Base-by-base conservation (phyloP, 2,113 vertebrate genomes). In the Nibea coibor region DNA sequence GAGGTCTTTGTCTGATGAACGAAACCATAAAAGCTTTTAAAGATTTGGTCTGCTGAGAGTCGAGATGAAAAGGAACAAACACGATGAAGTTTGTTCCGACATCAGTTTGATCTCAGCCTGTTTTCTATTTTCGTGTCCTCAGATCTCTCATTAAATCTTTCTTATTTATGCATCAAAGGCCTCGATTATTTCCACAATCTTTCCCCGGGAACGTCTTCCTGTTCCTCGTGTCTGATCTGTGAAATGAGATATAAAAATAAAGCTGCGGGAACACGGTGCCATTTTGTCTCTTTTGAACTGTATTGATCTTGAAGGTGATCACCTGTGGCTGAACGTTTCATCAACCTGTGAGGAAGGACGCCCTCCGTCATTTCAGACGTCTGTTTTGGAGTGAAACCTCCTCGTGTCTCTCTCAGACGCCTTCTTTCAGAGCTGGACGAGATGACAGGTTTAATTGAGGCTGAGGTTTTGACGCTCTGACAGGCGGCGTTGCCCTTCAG, bases 101-200 rank as follows among this genome's bases (percentile, higher is more conserved):
- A 4, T 65, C 19, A 4, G 71, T 74, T 69, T 75, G 56, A 63
- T 75, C 64, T 75, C 48, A 3, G 19, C 4, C 19, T 22, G 15
- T 53, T 68, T 81, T 75, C n/a, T 69, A 14, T 69, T 82, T 48
- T 26, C 57, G 50, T 65, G 51, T 31, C 39, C 58, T 65, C 58
- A 19, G n/a, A 58, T 45, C 61, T 72, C 61, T 15, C 19, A 12
- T 72, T 59, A 42, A 64, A 19, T 76, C 58, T 15, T 4, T 51
- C 66, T 67, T 61, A 83, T 78, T 61, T 78, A 51, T 72, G 61
- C 71, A 50, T 82, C 66, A 58, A 17, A 76, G 42, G 72, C 42
- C 3, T 42, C 4, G 2, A 3, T 47, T 81, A 56, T 81, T 63
- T 69, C 15, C 39, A 42, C 77, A 64, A 15, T 45, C 45, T 20